Percentiles rank a stretch among this genome's conserved stretches.
Evolutionary conservation across 2,888 invertebrate species (phyloP).

Genomic region (Leistus spinibarbis): DNA sequence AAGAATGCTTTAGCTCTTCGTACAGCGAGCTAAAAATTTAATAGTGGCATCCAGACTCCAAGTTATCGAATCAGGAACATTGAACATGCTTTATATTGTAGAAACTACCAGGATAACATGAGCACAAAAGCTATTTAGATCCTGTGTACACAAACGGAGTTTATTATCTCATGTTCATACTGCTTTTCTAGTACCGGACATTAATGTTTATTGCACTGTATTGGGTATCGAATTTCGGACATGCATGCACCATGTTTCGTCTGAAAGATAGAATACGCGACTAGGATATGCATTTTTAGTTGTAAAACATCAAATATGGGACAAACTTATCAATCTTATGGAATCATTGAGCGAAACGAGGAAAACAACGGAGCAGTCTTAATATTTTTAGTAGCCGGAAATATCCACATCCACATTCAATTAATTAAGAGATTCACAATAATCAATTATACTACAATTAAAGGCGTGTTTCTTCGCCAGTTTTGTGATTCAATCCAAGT

Average conservation of each 20-base stretch:
- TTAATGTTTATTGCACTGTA: neutral
- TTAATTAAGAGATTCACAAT: neutral
- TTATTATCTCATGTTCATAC: neutral
- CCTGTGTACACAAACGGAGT: neutral
- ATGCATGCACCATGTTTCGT: neutral
- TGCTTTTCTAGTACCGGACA: neutral
- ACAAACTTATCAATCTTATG: conserved; percentile 26
- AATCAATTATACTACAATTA: too few relatives aligned
- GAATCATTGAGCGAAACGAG: conserved; percentile 18
- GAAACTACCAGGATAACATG: neutral
- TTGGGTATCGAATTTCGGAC: neutral
- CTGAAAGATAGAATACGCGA: neutral
- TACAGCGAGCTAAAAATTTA: too few relatives aligned
- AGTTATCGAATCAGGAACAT: neutral
- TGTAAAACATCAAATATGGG: conserved; percentile 22
- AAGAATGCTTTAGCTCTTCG: too few relatives aligned
- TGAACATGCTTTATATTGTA: neutral
- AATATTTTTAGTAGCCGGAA: neutral
- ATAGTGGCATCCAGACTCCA: too few relatives aligned
- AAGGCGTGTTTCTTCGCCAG: too few relatives aligned
- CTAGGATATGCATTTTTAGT: neutral
- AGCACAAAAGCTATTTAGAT: neutral
- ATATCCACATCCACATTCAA: neutral
- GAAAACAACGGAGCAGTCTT: neutral
- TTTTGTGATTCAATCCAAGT: too few relatives aligned